Base-by-base conservation (phyloP, 2,797 vertebrate species). In the Hemibagrus guttatus region DNA sequence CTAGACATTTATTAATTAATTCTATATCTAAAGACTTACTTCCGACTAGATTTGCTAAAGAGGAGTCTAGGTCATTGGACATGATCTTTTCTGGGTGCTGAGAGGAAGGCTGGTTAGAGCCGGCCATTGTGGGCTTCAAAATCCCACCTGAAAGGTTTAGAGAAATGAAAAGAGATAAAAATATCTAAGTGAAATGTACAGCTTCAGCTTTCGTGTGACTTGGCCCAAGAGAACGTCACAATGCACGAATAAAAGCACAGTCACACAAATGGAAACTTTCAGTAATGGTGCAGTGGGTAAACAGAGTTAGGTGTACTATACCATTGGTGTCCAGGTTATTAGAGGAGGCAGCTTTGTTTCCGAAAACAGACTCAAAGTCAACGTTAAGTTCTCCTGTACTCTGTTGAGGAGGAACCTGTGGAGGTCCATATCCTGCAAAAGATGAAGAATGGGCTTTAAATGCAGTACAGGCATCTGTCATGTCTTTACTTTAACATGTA, bases 311-410 rank as follows among this genome's bases (percentile, higher is more conserved):
- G 66, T 58, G 16, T 85, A 49, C 96, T 97, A 23, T 96, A 99
- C 98, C 98, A 87, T 97, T 96, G 93, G 96, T 95, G 93, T 97
- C 97, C 92, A 97, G 92, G 91, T 96, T 96, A 93, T 95, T 95
- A 85, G 95, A 96, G 86, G 95, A 94, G 76, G 96, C 86, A 91
- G 97, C 97, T 95, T 98, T 99, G 95, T 97, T 96, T 95, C 98
- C 98, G 93, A 99, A 99, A 87, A 99, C 98, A 26, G 98, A 99
- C 94, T 99, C 98, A 94, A 99, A 99, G 95, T 99, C 98, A 92
- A 99, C 98, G 88, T 98, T 97, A 93, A 99, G 97, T 95, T 96
- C 97, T 91, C 96, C 93, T 89, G 96, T 95, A 87, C 96, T 93
- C 93, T 97, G 97, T 84, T 96, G 95, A 11, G 96, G 96, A 92